A percentile compares a stretch with the other conserved stretches of the same genome.
Evolutionary conservation across 2,888 invertebrate genomes (phyloP).

Genomic region (Amphipyra berbera): DNA sequence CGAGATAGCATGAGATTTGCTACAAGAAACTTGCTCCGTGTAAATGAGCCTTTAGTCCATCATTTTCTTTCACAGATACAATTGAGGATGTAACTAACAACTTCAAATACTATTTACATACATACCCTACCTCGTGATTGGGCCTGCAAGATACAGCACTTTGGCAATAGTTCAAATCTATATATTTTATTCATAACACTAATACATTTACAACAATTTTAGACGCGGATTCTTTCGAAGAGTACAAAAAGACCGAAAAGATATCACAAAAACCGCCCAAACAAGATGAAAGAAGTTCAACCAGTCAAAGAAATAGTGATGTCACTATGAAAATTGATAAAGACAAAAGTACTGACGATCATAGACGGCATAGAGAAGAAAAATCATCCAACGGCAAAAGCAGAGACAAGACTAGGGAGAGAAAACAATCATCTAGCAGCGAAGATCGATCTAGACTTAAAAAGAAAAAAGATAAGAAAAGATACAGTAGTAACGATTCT

Average conservation of each 20-base stretch:
- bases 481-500: slow-evolving; percentile 73
- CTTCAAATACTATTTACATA: slow-evolving; percentile 64
- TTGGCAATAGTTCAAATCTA: slow-evolving; percentile 51
- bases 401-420: slow-evolving; percentile 54
- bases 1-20: too few relatives aligned
- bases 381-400: slow-evolving; percentile 68
- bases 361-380: slow-evolving; percentile 59
- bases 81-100: slow-evolving; percentile 68
- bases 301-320: slow-evolving; percentile 63
- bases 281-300: slow-evolving; percentile 68
- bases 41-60: slow-evolving; percentile 17
- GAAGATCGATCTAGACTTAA: slow-evolving; percentile 61
- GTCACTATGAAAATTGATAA: slow-evolving; percentile 46
- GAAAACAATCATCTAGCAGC: slow-evolving; percentile 66
- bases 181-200: slow-evolving; percentile 23
- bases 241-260: slow-evolving; percentile 90
- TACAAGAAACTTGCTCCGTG: slow-evolving; percentile 57
- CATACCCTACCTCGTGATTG: slow-evolving; percentile 56
- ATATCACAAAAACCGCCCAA: slow-evolving; percentile 69
- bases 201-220: slow-evolving; percentile 50
- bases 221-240: slow-evolving; percentile 93
- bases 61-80: slow-evolving; percentile 70
- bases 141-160: slow-evolving; percentile 66
- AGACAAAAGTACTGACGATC: slow-evolving; percentile 48
- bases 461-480: slow-evolving; percentile 65